Evolutionary conservation across 2,888 invertebrate species (phyloP).

Genomic region (Bellardia pandia): DNA sequence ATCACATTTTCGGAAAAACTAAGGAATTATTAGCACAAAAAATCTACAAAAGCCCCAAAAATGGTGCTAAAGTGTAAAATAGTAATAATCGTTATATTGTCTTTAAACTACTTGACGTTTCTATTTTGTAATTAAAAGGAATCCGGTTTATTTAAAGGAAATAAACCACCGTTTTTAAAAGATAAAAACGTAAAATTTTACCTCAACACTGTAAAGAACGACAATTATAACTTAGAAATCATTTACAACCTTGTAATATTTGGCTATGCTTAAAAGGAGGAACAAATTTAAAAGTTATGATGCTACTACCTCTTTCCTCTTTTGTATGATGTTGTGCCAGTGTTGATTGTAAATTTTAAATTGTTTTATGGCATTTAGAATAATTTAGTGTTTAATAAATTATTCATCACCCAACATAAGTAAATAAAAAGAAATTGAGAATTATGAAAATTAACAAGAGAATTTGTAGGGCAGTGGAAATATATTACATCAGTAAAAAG

Average conservation of each 20-base stretch:
- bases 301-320: neutral
- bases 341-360: neutral
- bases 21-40: too few relatives aligned
- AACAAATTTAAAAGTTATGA: neutral
- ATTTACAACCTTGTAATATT: neutral
- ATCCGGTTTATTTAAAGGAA: too few relatives aligned
- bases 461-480: too few relatives aligned
- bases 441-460: too few relatives aligned
- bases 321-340: neutral
- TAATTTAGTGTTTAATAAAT: conserved; percentile 1
- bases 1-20: too few relatives aligned
- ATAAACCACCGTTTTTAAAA: too few relatives aligned
- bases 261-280: neutral
- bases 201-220: neutral
- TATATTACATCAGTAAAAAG: too few relatives aligned
- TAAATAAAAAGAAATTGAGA: neutral
- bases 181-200: neutral
- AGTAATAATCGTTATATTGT: too few relatives aligned
- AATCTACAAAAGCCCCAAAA: too few relatives aligned
- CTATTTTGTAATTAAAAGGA: too few relatives aligned
- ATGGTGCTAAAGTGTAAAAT: too few relatives aligned
- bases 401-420: neutral
- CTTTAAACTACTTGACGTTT: too few relatives aligned
- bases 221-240: neutral
- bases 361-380: neutral